phyloP scores from a whole-genome alignment of 2,888 invertebrate genomes.

The Esperia sulphurella region DNA sequence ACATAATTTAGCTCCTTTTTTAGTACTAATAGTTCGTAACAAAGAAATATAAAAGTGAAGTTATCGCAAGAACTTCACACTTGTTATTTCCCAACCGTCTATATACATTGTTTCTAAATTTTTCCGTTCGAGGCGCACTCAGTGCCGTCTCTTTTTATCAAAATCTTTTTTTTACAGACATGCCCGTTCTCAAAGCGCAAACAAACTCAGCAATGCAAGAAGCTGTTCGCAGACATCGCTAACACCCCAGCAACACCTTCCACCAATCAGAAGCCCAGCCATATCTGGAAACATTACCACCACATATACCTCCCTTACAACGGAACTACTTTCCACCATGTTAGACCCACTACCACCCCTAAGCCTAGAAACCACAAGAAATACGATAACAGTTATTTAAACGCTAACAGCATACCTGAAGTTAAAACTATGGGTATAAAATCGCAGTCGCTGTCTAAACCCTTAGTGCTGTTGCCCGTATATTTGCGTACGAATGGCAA shows the following conservation, averaged over 20 bases:
- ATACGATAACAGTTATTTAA: conserved; percentile 45
- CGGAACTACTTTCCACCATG: background rate
- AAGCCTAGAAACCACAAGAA: conserved; percentile 16
- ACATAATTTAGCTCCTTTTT: no score
- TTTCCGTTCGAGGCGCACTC: background rate
- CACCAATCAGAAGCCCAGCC: conserved; percentile 23
- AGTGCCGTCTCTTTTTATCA: no score
- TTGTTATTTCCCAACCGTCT: no score
- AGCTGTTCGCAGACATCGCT: conserved; percentile 39
- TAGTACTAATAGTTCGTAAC: no score
- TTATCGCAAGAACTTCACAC: no score
- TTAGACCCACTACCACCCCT: background rate
- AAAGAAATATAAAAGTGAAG: no score
- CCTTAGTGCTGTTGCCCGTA: conserved; percentile 45
- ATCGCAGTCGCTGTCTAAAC: conserved; percentile 21
- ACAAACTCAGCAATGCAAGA: conserved; percentile 37
- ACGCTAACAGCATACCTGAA: conserved; percentile 33
- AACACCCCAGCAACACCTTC: conserved; percentile 24
- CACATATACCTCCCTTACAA: conserved; percentile 27
- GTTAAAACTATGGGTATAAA: conserved; percentile 43
- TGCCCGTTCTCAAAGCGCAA: conserved; percentile 49
- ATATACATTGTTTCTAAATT: background rate
- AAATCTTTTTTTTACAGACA: conserved; percentile 54
- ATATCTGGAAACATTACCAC: conserved; percentile 36
- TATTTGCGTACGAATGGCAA: conserved; percentile 31